These are phyloP conservation scores for Drosophila nikananu DNA, from an alignment of 1,140 invertebrate genomes.

Conservation along the genomic window DNA sequence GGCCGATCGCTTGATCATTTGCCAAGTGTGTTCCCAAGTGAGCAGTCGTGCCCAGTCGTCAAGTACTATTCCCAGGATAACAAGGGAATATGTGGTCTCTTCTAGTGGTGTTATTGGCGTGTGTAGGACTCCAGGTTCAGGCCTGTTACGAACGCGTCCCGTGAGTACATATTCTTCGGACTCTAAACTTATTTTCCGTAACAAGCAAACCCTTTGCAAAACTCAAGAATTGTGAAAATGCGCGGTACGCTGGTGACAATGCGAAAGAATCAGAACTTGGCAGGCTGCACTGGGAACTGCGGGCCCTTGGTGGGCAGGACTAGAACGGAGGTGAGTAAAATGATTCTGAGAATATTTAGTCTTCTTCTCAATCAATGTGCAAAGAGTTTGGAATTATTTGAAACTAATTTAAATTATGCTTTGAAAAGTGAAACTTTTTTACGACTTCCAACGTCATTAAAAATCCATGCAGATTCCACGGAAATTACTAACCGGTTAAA, in stretches of 20 bases:
- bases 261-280: slow-evolving; percentile 61
- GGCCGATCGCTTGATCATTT: slow-evolving; percentile 58
- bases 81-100: slow-evolving; percentile 44
- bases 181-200: not conserved
- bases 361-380: not conserved
- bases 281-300: slow-evolving; percentile 66
- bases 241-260: slow-evolving; percentile 69
- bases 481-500: too few relatives aligned
- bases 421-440: not conserved
- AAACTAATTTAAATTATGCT: not conserved
- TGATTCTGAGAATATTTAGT: not conserved
- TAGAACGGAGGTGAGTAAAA: slow-evolving; percentile 54
- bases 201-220: not conserved
- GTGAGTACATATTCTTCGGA: slow-evolving; percentile 51
- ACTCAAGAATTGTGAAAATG: slow-evolving; percentile 57
- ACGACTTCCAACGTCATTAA: too few relatives aligned
- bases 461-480: not conserved
- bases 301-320: slow-evolving; percentile 62
- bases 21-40: slow-evolving; percentile 44
- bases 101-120: slow-evolving; percentile 24
- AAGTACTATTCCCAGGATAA: not conserved
- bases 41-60: slow-evolving; percentile 33
- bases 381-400: not conserved
- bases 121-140: slow-evolving; percentile 21
- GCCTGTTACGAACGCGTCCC: slow-evolving; percentile 66